Conservation (phyloP, 1,140 invertebrate genomes). For the Medauroidea extradentata region DNA sequence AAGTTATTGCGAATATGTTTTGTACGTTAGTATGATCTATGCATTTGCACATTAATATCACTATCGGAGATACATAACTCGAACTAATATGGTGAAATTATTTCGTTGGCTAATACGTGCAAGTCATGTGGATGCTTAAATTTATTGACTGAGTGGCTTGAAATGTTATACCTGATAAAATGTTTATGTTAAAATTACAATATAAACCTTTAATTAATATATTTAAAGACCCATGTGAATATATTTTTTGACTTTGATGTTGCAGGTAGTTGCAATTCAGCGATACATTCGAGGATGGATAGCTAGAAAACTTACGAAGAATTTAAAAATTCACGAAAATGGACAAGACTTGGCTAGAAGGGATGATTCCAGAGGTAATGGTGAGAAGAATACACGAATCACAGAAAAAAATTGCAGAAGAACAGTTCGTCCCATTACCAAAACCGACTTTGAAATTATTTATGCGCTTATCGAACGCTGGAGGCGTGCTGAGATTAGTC, state of each 20-base stretch:
- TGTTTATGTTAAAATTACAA: too few relatives aligned
- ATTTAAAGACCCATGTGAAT: too few relatives aligned
- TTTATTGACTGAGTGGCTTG: too few relatives aligned
- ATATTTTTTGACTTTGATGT: conserved; percentile 2
- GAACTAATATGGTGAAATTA: too few relatives aligned
- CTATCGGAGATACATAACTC: too few relatives aligned
- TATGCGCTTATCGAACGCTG: conserved; percentile 58
- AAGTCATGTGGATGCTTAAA: too few relatives aligned
- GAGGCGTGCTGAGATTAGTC: conserved; percentile 54
- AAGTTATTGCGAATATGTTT: too few relatives aligned
- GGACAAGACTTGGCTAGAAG: conserved; percentile 22
- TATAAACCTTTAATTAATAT: too few relatives aligned
- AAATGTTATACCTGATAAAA: too few relatives aligned
- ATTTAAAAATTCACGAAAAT: conserved; percentile 33
- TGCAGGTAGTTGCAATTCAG: conserved; percentile 55
- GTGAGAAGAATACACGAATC: conserved; percentile 46
- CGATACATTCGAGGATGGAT: conserved; percentile 43
- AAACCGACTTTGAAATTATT: conserved; percentile 59
- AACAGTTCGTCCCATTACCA: conserved; percentile 51
- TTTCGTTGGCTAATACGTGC: too few relatives aligned
- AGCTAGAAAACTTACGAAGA: conserved; percentile 21
- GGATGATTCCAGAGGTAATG: conserved; percentile 41
- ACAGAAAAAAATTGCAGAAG: conserved; percentile 51
- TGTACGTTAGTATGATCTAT: too few relatives aligned
- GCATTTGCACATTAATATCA: too few relatives aligned